phyloP scores from a whole-genome alignment of 1,140 invertebrate species.

The Megalonaias nervosa region DNA sequence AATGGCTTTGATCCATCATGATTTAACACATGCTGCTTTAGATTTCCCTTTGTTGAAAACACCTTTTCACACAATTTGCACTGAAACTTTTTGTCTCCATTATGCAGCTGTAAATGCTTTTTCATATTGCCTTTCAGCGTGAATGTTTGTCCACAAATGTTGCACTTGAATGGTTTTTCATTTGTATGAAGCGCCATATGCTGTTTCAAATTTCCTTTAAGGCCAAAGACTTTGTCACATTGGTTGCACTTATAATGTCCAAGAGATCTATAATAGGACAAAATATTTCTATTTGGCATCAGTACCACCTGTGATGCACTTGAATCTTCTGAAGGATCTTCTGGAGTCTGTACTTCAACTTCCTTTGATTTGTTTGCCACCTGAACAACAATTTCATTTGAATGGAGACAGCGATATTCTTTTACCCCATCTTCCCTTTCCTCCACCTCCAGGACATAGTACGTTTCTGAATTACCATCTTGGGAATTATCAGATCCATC shows the following conservation, averaged over 20 bases:
- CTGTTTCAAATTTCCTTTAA: background rate
- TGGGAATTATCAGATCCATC: too few species aligned
- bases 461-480: too few species aligned
- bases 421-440: too few species aligned
- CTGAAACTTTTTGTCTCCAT: background rate
- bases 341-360: too few species aligned
- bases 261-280: too few species aligned
- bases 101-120: slow-evolving; percentile 16
- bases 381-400: too few species aligned
- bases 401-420: too few species aligned
- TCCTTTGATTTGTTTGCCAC: too few species aligned
- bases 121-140: slow-evolving; percentile 5
- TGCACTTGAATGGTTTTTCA: slow-evolving; percentile 6
- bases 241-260: slow-evolving; percentile 11
- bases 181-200: slow-evolving; percentile 5
- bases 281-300: too few species aligned
- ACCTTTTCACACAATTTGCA: slow-evolving; percentile 15
- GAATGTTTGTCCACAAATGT: slow-evolving; percentile 4
- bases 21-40: slow-evolving; percentile 11
- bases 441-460: too few species aligned
- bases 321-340: too few species aligned
- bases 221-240: slow-evolving; percentile 15
- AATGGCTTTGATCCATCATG: slow-evolving; percentile 12
- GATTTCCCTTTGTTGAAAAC: background rate
- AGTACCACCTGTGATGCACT: too few species aligned